Evolutionary conservation across 2,113 vertebrate genomes (phyloP).

Genomic region (Motacilla alba): DNA sequence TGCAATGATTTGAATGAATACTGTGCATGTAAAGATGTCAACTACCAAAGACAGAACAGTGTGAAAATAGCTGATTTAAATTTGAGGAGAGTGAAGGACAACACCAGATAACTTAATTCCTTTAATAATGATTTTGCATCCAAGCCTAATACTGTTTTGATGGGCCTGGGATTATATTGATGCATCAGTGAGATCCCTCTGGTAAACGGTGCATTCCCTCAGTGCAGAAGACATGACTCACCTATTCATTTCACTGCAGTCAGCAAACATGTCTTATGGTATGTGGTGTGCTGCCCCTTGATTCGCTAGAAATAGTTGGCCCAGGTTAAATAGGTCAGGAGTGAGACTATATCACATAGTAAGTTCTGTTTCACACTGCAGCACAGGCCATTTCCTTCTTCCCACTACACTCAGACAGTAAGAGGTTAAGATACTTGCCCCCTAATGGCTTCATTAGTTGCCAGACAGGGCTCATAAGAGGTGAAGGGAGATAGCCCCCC

Average conservation of each 20-base stretch:
- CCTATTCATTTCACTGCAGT: background rate
- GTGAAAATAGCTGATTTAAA: background rate
- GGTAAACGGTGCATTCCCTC: background rate
- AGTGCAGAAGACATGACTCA: background rate
- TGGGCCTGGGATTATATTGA: background rate
- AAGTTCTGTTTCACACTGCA: background rate
- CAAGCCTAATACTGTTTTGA: background rate
- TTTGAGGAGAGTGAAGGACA: background rate
- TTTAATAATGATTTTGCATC: conserved; percentile 1
- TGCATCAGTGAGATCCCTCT: background rate
- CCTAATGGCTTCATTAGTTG: background rate
- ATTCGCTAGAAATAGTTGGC: background rate
- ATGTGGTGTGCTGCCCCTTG: background rate
- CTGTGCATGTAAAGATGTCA: background rate
- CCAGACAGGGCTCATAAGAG: background rate
- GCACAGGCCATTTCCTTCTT: background rate
- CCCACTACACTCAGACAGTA: background rate
- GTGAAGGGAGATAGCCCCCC: background rate
- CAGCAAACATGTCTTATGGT: background rate
- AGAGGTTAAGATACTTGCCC: background rate
- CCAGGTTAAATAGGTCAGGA: background rate
- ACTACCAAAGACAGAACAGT: background rate
- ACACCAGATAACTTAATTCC: background rate
- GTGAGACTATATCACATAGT: background rate
- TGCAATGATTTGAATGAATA: background rate